Evolutionary conservation across 2,113 vertebrate genomes (phyloP).

Genomic region (Phyllostomus hastatus): DNA sequence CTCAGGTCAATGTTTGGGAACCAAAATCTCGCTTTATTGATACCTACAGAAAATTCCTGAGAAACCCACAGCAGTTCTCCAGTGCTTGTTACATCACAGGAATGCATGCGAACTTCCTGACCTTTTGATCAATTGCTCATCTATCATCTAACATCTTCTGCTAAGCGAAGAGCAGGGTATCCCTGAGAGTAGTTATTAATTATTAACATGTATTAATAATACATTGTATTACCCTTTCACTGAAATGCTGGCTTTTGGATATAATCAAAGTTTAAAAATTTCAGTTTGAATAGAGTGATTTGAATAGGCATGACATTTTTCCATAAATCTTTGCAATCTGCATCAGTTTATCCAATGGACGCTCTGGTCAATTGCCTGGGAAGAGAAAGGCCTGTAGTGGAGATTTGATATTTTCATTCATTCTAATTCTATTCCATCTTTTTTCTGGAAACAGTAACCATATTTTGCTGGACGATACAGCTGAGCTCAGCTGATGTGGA

Average conservation of each 20-base stretch:
- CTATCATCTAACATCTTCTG: slow-evolving; percentile 67
- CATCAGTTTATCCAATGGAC: background rate
- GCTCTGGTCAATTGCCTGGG: background rate
- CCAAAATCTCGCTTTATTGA: slow-evolving; percentile 53
- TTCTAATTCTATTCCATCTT: background rate
- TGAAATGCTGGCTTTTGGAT: slow-evolving; percentile 47
- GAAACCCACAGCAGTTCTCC: background rate
- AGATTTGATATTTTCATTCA: background rate
- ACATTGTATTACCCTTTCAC: slow-evolving; percentile 52
- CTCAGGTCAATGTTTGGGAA: slow-evolving; percentile 36
- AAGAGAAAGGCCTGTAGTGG: background rate
- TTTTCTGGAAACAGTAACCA: background rate
- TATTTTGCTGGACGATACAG: background rate
- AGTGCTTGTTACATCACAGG: slow-evolving; percentile 43
- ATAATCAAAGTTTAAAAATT: slow-evolving; percentile 64
- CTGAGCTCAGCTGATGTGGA: background rate
- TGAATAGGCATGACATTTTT: slow-evolving; percentile 41
- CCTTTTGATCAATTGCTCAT: slow-evolving; percentile 64
- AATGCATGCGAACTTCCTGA: slow-evolving; percentile 36
- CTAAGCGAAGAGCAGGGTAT: slow-evolving; percentile 55
- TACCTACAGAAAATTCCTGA: slow-evolving; percentile 48
- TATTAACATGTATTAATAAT: slow-evolving; percentile 71
- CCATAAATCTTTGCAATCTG: slow-evolving; percentile 20
- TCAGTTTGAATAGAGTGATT: slow-evolving; percentile 43
- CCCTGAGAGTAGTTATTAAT: slow-evolving; percentile 66